These are phyloP conservation scores for Adelognathus sp. DNA, from an alignment of 2,888 invertebrate genomes.

Conservation along the genomic window DNA sequence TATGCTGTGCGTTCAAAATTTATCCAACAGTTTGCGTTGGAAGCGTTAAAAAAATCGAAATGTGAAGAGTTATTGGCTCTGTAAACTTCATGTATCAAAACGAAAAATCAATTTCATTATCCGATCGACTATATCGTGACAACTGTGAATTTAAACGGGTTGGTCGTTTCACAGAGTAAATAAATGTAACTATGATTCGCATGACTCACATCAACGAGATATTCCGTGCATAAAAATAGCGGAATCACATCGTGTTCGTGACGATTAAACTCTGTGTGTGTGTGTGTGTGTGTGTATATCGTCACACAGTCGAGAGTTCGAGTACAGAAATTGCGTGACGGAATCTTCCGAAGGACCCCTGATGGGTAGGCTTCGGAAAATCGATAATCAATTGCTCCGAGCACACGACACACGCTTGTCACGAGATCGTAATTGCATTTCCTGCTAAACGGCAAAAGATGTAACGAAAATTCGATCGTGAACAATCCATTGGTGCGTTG, in stretches of 20 bases:
- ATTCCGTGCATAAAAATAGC: neutral
- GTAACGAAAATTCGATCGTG: neutral
- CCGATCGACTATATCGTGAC: neutral
- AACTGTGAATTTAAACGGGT: neutral
- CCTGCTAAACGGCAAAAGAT: neutral
- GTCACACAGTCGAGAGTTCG: neutral
- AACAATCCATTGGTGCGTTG: neutral
- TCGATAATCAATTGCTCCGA: neutral
- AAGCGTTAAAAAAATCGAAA: too few relatives aligned
- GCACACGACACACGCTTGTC: neutral
- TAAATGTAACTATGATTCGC: neutral
- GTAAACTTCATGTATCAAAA: neutral
- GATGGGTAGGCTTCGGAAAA: neutral
- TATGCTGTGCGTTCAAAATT: neutral
- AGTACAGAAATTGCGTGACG: neutral
- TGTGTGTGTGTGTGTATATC: too few relatives aligned
- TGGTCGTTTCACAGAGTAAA: neutral
- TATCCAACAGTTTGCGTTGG: neutral
- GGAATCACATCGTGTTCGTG: neutral
- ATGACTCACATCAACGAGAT: neutral
- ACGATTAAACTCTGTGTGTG: neutral
- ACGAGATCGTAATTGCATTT: neutral
- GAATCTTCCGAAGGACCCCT: neutral
- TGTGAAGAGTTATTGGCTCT: too few relatives aligned
- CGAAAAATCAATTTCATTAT: neutral